Evolutionary conservation across 2,888 invertebrate genomes (phyloP), one percentile per base, ranked within the genome.

Genomic region (Cecidostiba fungosa): DNA sequence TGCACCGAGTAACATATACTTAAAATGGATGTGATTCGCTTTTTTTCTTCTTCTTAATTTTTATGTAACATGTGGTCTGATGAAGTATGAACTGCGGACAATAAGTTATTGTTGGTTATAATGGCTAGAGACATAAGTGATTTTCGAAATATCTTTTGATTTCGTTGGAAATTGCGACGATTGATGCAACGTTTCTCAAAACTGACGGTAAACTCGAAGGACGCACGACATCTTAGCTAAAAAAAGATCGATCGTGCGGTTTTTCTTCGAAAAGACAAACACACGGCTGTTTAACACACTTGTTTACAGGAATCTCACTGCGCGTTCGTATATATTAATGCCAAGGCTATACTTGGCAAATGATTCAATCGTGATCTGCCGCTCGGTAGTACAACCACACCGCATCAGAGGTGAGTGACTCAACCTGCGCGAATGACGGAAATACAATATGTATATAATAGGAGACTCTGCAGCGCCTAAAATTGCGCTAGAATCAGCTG

Each of bases 311-410:
- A 74, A 73, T 77, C 77, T 62, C 36, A 32, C 23, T 19, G 39
- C 23, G 32, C 14, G 43, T 54, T n/a, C 47, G 54, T 50, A 86
- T 50, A 86, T 82, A 86, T 85, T 86, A 86, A 80, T 86, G 82
- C 85, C 85, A 86, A 86, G 86, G 85, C 59, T 62, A 82, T 77
- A 77, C 72, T 79, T 72, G 85, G 82, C 82, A 72, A 82, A 82
- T 82, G 86, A 86, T 85, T 85, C 82, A 80, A 85, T 85, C 76
- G 76, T n/a, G 74, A 36, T 54, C n/a, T n/a, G 66, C 50, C 19
- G 54, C 10, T 1, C 54, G 36, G 16, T 54, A 54, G 66, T 26
- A 66, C 16, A 29, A 16, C 14, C 36, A 39, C 36, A 39, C 39
- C 81, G 70, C 36, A n/a, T n/a, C n/a, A 26, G 78, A 36, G 66